Percentiles rank a stretch among this genome's conserved stretches.
Evolutionary conservation across 1,140 invertebrate species (phyloP).

Genomic region (Nilaparvata lugens): DNA sequence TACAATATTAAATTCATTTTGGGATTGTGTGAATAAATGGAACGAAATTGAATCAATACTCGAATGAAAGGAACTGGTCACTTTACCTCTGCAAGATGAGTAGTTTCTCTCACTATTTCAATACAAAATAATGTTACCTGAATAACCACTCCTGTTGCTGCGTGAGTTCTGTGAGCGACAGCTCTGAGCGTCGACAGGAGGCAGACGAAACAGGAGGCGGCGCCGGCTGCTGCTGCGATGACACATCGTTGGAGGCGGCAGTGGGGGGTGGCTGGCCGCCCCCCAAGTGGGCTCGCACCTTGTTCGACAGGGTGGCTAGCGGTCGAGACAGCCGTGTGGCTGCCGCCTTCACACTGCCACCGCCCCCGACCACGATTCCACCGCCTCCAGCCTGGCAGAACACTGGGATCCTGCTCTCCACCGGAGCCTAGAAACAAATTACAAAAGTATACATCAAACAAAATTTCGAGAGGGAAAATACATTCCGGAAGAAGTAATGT

Average conservation of each 20-base stretch:
- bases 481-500: neutral
- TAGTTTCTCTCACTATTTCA: no score
- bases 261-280: neutral
- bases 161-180: slow-evolving; percentile 6
- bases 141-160: slow-evolving; percentile 20
- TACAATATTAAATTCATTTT: no score
- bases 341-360: slow-evolving; percentile 20
- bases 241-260: neutral
- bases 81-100: no score
- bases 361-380: no score
- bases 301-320: slow-evolving; percentile 26
- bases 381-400: slow-evolving; percentile 18
- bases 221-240: slow-evolving; percentile 4
- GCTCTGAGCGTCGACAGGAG: slow-evolving; percentile 19
- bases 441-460: neutral
- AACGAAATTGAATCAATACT: no score
- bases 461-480: neutral
- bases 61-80: no score
- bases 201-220: slow-evolving; percentile 14
- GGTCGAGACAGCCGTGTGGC: slow-evolving; percentile 22
- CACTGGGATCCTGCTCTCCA: slow-evolving; percentile 34
- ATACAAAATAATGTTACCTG: slow-evolving; percentile 21
- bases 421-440: slow-evolving; percentile 30
- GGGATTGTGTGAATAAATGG: no score
- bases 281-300: slow-evolving; percentile 26